These are phyloP conservation scores for Ooceraea biroi DNA, from an alignment of 1,140 invertebrate genomes.

Conservation along the genomic window DNA sequence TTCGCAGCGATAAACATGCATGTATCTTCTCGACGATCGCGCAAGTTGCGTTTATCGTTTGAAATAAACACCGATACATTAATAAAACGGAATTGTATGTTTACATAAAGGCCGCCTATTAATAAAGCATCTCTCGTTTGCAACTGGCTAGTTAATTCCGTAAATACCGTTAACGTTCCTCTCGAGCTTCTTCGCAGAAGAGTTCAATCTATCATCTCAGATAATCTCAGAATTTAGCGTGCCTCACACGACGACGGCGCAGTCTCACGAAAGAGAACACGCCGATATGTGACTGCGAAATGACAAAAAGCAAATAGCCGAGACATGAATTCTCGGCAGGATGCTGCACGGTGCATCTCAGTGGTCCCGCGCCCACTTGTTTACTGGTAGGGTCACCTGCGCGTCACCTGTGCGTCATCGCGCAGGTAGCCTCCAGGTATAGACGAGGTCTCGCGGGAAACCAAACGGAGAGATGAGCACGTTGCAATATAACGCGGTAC, in stretches of 20 bases:
- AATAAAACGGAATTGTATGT: not conserved
- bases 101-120: not conserved
- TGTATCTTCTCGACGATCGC: not conserved
- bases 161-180: not conserved
- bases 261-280: not conserved
- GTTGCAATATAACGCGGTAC: not conserved
- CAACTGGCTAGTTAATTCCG: not conserved
- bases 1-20: not conserved
- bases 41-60: not conserved
- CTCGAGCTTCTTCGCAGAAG: not conserved
- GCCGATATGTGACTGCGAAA: too few species aligned
- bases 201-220: not conserved
- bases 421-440: conserved; percentile 63
- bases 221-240: not conserved
- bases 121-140: not conserved
- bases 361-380: conserved; percentile 35
- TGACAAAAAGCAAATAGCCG: not conserved
- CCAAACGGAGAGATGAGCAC: not conserved
- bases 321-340: not conserved
- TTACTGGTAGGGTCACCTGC: conserved; percentile 67
- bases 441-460: conserved; percentile 5
- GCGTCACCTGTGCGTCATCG: conserved; percentile 73
- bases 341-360: not conserved
- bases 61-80: not conserved
- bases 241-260: not conserved